Conservation (phyloP, 2,797 vertebrate genomes). For the Cuniculus paca region DNA sequence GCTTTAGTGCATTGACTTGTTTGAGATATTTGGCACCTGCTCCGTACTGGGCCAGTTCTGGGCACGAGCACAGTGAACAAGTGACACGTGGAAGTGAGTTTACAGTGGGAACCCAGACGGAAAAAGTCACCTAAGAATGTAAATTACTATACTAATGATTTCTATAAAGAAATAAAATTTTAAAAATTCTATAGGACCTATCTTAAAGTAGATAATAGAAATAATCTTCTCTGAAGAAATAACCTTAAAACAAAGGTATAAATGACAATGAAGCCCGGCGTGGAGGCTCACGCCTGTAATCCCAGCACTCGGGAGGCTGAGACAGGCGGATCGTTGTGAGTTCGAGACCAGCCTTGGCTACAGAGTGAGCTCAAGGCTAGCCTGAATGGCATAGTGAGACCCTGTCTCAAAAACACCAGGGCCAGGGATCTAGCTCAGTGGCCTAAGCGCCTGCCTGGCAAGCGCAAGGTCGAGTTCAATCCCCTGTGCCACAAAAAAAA, state of each 20-base stretch:
- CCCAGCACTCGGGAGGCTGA: no score
- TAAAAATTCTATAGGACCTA: rapidly evolving
- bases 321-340: no score
- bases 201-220: not conserved
- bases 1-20: not conserved
- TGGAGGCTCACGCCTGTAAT: no score
- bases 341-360: no score
- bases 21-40: not conserved
- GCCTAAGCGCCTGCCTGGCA: no score
- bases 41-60: not conserved
- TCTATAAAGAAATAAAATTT: not conserved
- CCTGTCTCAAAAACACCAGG: no score
- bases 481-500: no score
- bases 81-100: not conserved
- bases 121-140: not conserved
- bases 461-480: no score
- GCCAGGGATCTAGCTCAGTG: no score
- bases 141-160: not conserved
- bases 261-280: not conserved
- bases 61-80: not conserved
- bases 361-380: no score
- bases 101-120: not conserved
- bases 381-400: no score
- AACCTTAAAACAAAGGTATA: not conserved
- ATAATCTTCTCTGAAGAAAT: not conserved